Conservation (phyloP, 2,113 vertebrate genomes). For the Alaudala cheleensis region DNA sequence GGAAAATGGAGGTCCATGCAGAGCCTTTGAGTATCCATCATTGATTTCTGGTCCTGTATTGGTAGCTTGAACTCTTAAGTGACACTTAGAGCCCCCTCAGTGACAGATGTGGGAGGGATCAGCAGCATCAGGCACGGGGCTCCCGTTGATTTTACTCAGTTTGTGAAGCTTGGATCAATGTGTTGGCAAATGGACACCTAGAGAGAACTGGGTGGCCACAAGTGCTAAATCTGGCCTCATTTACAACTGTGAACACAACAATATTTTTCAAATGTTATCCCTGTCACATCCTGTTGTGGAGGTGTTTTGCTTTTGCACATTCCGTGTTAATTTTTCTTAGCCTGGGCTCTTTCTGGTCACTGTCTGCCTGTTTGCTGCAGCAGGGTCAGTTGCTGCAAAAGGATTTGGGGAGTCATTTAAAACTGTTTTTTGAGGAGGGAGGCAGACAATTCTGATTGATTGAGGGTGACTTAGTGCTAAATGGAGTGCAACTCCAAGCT, state of each 20-base stretch:
- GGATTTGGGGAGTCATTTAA: background rate
- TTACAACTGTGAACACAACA: background rate
- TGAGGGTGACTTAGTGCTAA: slow-evolving; percentile 49
- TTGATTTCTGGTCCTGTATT: background rate
- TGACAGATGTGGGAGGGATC: background rate
- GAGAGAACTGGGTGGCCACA: background rate
- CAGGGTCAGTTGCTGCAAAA: background rate
- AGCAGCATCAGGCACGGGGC: background rate
- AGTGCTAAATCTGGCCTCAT: background rate
- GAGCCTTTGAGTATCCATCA: background rate
- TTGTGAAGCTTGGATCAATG: background rate
- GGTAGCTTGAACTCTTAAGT: background rate
- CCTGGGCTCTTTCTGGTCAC: background rate
- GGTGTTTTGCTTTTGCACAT: background rate
- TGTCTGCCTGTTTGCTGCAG: background rate
- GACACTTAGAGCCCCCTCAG: background rate
- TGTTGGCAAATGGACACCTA: background rate
- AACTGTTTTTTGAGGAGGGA: background rate
- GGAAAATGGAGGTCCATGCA: background rate
- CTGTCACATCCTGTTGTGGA: background rate
- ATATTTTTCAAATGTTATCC: background rate
- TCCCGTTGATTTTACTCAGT: background rate
- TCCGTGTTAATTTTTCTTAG: background rate
- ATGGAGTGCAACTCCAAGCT: slow-evolving; percentile 11
- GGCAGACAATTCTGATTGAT: slow-evolving; percentile 42